Percentiles rank a stretch among this genome's conserved stretches.
Conservation (phyloP, 2,888 invertebrate genomes). For the Hydropsyche betteni region DNA sequence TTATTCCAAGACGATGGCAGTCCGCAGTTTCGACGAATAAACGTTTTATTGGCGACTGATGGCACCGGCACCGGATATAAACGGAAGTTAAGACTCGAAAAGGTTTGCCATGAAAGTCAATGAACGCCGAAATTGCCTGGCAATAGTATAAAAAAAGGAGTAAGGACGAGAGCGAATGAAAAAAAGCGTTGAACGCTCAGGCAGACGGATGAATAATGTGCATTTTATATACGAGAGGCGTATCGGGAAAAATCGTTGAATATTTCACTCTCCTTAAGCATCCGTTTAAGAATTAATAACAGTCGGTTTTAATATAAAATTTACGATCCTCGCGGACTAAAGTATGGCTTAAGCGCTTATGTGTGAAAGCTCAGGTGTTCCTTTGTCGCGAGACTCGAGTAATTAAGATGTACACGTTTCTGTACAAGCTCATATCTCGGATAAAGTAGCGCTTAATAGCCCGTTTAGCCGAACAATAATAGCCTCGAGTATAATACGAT, state of each 20-base stretch:
- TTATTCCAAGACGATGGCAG: slow-evolving; percentile 22
- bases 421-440: neutral
- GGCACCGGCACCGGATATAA: slow-evolving; percentile 24
- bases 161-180: neutral
- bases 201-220: slow-evolving; percentile 25
- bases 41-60: slow-evolving; percentile 42
- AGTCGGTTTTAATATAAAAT: no score
- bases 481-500: no score
- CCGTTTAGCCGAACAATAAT: no score
- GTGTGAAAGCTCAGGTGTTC: slow-evolving; percentile 26
- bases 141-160: neutral
- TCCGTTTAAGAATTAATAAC: no score
- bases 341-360: neutral
- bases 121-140: slow-evolving; percentile 34
- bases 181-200: neutral
- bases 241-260: no score
- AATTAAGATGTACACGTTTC: slow-evolving; percentile 18
- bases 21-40: slow-evolving; percentile 23
- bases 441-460: no score
- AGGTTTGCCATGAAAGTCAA: slow-evolving; percentile 45
- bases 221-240: slow-evolving; percentile 3
- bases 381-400: slow-evolving; percentile 1
- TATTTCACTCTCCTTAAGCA: no score
- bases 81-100: slow-evolving; percentile 37
- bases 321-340: no score